Conservation (phyloP, 2,113 vertebrate species). For the Phycodurus eques region DNA sequence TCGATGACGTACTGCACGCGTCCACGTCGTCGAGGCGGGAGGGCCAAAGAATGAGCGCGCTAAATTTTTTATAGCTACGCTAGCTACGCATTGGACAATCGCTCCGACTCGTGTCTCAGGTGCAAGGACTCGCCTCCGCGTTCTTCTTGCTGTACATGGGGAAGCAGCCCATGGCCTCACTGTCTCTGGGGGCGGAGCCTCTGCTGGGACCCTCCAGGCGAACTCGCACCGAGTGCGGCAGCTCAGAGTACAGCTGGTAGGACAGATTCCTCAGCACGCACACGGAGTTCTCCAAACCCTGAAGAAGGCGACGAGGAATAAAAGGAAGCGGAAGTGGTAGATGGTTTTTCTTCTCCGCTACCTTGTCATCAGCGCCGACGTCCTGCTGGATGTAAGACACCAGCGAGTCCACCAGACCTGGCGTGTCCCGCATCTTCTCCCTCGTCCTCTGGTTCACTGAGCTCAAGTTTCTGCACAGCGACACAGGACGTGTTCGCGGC, state of each 20-base stretch:
- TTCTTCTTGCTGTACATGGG: conserved; percentile 82
- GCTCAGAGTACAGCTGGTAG: conserved; percentile 90
- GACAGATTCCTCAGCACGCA: conserved; percentile 94
- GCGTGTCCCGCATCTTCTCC: conserved; percentile 89
- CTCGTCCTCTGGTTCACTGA: conserved; percentile 90
- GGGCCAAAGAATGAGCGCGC: too few relatives aligned
- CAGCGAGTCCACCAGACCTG: conserved; percentile 87
- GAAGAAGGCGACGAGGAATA: not conserved
- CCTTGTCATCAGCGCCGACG: conserved; percentile 86
- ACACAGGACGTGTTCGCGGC: too few relatives aligned
- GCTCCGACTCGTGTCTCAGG: too few relatives aligned
- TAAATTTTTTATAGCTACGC: too few relatives aligned
- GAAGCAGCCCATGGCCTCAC: conserved; percentile 87
- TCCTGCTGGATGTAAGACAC: conserved; percentile 86
- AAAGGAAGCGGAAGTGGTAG: not conserved
- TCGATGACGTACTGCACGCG: not conserved
- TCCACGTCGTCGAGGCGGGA: too few relatives aligned
- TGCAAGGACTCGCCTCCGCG: conserved; percentile 70
- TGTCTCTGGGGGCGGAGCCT: conserved; percentile 49
- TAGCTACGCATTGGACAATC: too few relatives aligned
- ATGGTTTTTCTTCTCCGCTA: conserved; percentile 34
- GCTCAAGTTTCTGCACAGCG: conserved; percentile 84
- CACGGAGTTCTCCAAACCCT: conserved; percentile 91
- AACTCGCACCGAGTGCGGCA: conserved; percentile 81
- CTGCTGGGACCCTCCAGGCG: conserved; percentile 82